A percentile compares a stretch with the other conserved stretches of the same genome.
phyloP scores from a whole-genome alignment of 1,140 invertebrate genomes.

The Neodiprion lecontei region DNA sequence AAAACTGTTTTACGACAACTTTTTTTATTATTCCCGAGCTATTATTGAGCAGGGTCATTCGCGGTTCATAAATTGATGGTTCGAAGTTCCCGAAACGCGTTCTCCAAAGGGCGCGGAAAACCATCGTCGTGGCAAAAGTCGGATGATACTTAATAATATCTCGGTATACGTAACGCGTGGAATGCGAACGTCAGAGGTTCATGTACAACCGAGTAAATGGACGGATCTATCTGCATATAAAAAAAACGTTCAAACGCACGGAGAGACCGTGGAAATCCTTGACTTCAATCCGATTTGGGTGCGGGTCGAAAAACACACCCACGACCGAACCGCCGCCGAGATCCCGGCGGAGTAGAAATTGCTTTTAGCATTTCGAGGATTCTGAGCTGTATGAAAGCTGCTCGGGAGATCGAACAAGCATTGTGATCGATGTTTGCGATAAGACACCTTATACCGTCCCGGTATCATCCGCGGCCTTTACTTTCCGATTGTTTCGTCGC shows the following conservation, averaged over 20 bases:
- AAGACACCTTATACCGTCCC: too few relatives aligned
- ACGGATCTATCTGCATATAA: too few relatives aligned
- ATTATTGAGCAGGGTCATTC: background rate
- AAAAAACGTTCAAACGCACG: background rate
- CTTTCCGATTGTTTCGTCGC: too few relatives aligned
- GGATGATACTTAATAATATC: background rate
- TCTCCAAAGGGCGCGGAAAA: background rate
- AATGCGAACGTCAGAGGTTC: background rate
- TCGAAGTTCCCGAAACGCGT: background rate
- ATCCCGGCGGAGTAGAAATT: background rate
- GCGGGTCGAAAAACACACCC: conserved; percentile 4
- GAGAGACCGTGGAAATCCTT: background rate
- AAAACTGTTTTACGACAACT: conserved; percentile 4
- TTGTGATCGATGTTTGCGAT: too few relatives aligned
- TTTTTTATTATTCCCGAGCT: background rate
- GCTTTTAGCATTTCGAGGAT: background rate
- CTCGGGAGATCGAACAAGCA: too few relatives aligned
- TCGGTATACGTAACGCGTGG: background rate
- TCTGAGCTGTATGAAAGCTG: too few relatives aligned
- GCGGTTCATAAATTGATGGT: background rate
- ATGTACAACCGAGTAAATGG: background rate
- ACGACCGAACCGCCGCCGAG: background rate
- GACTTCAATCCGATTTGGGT: background rate
- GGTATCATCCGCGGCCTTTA: too few relatives aligned
- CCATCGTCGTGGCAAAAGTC: background rate